Evolutionary conservation across 2,888 invertebrate genomes (phyloP).

Genomic region (Ametastegia equiseti): DNA sequence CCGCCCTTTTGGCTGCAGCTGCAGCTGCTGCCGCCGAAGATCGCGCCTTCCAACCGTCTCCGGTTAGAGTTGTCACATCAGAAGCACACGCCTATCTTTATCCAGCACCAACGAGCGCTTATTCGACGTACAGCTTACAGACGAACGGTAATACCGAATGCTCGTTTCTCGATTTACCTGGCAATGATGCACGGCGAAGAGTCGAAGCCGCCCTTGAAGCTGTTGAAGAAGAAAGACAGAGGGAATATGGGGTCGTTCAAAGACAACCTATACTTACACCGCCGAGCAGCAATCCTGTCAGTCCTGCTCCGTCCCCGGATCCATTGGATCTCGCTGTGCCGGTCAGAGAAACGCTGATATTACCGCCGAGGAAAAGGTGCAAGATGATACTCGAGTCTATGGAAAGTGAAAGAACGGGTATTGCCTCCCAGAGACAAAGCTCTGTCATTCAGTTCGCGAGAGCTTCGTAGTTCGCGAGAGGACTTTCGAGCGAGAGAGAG

Average conservation of each 20-base stretch:
- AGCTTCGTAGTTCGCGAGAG: conserved; percentile 77
- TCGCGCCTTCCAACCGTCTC: conserved; percentile 57
- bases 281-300: conserved; percentile 79
- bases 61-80: conserved; percentile 55
- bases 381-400: conserved; percentile 87
- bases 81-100: conserved; percentile 66
- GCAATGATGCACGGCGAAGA: conserved; percentile 79
- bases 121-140: conserved; percentile 66
- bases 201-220: conserved; percentile 82
- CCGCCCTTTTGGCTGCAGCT: conserved; percentile 70
- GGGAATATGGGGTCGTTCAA: conserved; percentile 58
- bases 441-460: conserved; percentile 93
- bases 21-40: conserved; percentile 74
- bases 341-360: conserved; percentile 80
- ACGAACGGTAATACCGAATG: conserved; percentile 56
- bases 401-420: conserved; percentile 75
- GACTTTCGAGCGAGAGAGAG: conserved; percentile 16
- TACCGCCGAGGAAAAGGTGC: conserved; percentile 87
- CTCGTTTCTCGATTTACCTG: conserved; percentile 71
- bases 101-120: conserved; percentile 66
- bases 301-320: conserved; percentile 79
- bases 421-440: conserved; percentile 76
- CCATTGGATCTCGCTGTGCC: conserved; percentile 77
- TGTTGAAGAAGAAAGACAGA: conserved; percentile 75
- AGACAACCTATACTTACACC: conserved; percentile 78